phyloP scores from a whole-genome alignment of 2,113 vertebrate genomes.

The human region GRCh38 chr17:40403501-40404000 shows the following conservation, averaged over 20 bases:
- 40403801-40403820: background rate
- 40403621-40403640: conserved; percentile 25
- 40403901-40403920: conserved; percentile 12
- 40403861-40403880: conserved; percentile 15
- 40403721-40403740: background rate
- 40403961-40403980: background rate
- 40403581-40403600: conserved; percentile 8
- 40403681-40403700: background rate
- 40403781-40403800: background rate
- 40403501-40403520: background rate
- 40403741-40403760: background rate
- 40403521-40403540: conserved; percentile 34
- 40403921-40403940: conserved; percentile 14
- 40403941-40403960: background rate
- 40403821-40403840: background rate
- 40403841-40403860: background rate
- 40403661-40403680: background rate
- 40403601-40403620: conserved; percentile 28
- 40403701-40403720: background rate
- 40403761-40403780: background rate
- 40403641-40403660: conserved; percentile 36
- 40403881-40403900: background rate
- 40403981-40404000: conserved; percentile 48
- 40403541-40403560: conserved; percentile 24
- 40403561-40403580: background rate